These are phyloP conservation scores for Tipula confusa DNA, from an alignment of 2,888 invertebrate genomes.

Conservation along the genomic window DNA sequence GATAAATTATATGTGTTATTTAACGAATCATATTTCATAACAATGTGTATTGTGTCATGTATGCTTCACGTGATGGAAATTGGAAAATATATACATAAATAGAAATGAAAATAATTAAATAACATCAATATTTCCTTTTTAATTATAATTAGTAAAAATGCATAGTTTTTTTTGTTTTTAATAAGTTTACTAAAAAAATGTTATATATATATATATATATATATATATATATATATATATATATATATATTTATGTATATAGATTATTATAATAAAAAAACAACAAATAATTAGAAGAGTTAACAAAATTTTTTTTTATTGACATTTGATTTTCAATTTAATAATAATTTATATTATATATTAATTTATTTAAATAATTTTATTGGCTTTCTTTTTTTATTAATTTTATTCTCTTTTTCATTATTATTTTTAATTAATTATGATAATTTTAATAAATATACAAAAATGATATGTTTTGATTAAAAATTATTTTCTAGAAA, in stretches of 20 bases:
- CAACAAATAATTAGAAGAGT: not conserved
- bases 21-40: constrained; percentile 1
- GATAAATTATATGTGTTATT: not conserved
- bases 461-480: constrained; percentile 30
- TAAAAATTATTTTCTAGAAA: constrained; percentile 30
- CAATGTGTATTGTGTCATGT: not conserved
- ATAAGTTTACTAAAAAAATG: constrained; percentile 5
- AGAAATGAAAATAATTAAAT: not conserved
- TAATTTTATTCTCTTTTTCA: no score
- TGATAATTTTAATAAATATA: constrained; percentile 20
- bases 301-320: not conserved
- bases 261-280: no score
- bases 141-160: not conserved
- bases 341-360: not conserved
- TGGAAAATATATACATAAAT: not conserved
- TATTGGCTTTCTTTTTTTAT: not conserved
- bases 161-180: not conserved
- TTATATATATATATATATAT: not conserved
- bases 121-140: not conserved
- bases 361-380: not conserved
- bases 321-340: constrained; percentile 9
- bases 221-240: not conserved
- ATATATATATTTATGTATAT: not conserved
- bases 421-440: constrained; percentile 1
- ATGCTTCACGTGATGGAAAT: not conserved